These are phyloP conservation scores for Lepus townsendii DNA, from an alignment of 2,797 vertebrate species.

Conservation along the genomic window DNA sequence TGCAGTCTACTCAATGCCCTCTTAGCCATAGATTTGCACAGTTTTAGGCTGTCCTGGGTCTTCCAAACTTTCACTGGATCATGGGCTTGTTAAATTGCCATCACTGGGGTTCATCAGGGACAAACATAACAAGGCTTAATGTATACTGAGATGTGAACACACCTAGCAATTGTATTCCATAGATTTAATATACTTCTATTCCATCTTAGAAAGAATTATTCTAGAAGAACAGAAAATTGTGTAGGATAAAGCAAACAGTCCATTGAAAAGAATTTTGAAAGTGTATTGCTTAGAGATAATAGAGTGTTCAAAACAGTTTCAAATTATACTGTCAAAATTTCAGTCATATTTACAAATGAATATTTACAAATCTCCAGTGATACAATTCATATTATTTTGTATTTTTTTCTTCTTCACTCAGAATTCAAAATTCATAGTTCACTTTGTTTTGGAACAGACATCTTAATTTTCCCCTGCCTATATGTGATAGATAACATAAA, in stretches of 20 bases:
- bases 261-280: neutral
- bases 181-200: neutral
- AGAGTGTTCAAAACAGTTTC: neutral
- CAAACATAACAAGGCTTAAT: neutral
- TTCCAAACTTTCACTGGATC: neutral
- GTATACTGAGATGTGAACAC: neutral
- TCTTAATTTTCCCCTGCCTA: constrained; percentile 3
- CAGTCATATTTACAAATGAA: constrained; percentile 5
- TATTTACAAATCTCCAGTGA: neutral
- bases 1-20: neutral
- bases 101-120: neutral
- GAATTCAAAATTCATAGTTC: constrained; percentile 15
- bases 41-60: neutral
- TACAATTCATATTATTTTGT: neutral
- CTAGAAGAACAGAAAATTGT: neutral
- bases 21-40: neutral
- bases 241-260: neutral
- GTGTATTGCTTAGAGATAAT: neutral
- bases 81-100: neutral
- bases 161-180: neutral
- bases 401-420: constrained; percentile 40
- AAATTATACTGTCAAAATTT: neutral
- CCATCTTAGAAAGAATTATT: neutral
- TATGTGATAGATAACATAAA: neutral
- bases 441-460: neutral